Percentiles rank a stretch among this genome's conserved stretches.
Evolutionary conservation across 2,888 invertebrate genomes (phyloP).

Genomic region (Andricus curvator): DNA sequence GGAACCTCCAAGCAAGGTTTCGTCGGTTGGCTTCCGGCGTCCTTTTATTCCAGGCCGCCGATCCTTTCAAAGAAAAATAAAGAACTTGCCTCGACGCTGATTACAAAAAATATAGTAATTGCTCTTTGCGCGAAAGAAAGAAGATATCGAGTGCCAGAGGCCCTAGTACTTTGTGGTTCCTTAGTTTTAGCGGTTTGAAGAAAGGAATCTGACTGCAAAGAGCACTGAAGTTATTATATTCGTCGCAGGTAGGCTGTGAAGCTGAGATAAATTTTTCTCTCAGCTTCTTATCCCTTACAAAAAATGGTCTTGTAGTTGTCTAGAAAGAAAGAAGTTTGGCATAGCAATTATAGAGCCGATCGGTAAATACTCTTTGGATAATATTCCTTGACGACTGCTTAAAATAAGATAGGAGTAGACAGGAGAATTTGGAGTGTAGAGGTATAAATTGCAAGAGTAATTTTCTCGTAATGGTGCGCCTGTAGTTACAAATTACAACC

Average conservation of each 20-base stretch:
- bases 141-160: slow-evolving; percentile 38
- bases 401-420: neutral
- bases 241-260: slow-evolving; percentile 28
- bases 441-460: slow-evolving; percentile 4
- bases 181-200: slow-evolving; percentile 18
- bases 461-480: neutral
- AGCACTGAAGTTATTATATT: slow-evolving; percentile 33
- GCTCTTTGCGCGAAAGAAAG: slow-evolving; percentile 24
- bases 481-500: neutral
- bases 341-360: neutral
- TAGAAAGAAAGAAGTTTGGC: neutral
- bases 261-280: slow-evolving; percentile 13
- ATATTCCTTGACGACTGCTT: neutral
- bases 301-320: slow-evolving; percentile 28
- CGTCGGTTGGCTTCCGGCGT: slow-evolving; percentile 42
- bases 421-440: neutral
- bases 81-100: slow-evolving; percentile 8
- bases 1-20: slow-evolving; percentile 47
- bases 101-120: slow-evolving; percentile 38
- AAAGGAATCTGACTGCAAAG: slow-evolving; percentile 30
- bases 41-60: slow-evolving; percentile 36
- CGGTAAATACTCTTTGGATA: slow-evolving; percentile 1
- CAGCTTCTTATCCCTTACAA: slow-evolving; percentile 12
- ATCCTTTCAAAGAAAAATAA: slow-evolving; percentile 32
- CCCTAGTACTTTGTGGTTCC: slow-evolving; percentile 29